Percentiles rank a stretch among this genome's conserved stretches.
phyloP scores from a whole-genome alignment of 2,113 vertebrate genomes.

The Casuarius casuarius region DNA sequence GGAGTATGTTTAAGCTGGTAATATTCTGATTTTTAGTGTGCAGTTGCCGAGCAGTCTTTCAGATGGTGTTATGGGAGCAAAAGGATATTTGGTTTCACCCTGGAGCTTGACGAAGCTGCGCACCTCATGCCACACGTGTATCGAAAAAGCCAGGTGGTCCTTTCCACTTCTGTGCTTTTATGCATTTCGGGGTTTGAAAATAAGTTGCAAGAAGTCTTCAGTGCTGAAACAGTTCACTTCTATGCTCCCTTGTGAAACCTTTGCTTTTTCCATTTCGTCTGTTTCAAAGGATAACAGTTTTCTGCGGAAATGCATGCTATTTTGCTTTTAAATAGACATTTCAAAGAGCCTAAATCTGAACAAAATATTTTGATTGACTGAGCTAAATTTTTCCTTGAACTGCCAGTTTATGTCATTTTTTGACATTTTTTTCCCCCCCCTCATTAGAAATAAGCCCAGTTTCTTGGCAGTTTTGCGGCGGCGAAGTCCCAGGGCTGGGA shows the following conservation, averaged over 20 bases:
- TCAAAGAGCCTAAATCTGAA: not conserved
- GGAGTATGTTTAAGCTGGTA: not conserved
- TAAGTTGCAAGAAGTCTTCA: not conserved
- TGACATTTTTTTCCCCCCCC: not conserved
- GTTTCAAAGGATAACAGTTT: not conserved
- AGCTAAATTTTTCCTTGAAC: rapidly evolving
- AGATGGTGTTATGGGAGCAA: not conserved
- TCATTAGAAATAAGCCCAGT: not conserved
- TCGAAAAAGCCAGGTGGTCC: not conserved
- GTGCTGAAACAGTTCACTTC: rapidly evolving
- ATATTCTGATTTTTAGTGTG: not conserved
- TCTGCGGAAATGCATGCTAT: rapidly evolving
- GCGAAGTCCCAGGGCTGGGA: too few relatives aligned
- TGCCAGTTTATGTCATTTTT: not conserved
- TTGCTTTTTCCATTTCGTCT: not conserved
- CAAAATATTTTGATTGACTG: not conserved
- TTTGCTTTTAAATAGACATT: not conserved
- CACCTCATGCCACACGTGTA: rapidly evolving
- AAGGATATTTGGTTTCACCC: not conserved
- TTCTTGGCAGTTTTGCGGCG: not conserved
- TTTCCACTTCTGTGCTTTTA: not conserved
- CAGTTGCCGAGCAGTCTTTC: not conserved
- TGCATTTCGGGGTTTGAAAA: not conserved
- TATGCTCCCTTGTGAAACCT: not conserved
- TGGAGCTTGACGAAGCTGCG: not conserved